Evolutionary conservation across 64 coral and sea anemone species (phyloP), one percentile per base, ranked within the genome.

Genomic region (Orbicella faveolata): DNA sequence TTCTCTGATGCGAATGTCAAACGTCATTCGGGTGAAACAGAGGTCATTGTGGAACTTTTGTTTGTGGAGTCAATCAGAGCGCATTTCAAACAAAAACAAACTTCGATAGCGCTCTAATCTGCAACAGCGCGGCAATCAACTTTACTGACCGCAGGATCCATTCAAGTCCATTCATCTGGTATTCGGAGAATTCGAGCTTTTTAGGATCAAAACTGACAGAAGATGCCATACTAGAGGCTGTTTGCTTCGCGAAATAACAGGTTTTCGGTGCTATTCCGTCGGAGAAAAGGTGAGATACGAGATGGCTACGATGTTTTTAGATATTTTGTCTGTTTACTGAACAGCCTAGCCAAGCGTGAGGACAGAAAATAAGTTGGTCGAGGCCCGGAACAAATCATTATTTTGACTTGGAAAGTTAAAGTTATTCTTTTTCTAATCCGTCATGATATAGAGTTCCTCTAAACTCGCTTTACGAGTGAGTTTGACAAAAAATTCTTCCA

Each of bases 31-130:
- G 73, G 63, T 65, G 82, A 72, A 25, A 52, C 21, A 85, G 63
- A 65, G 82, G 64, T 85, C 82, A 85, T 34, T 64, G 14, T 52
- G 72, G 39, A 23, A 19, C 59, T 20, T 81, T 85, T 39, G 64
- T 84, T 72, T 73, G 64, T 52, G 9, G 23, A 44, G 52, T 65
- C 62, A 85, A 85, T 48, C 65, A 9, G 37, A 52, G 41, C 63
- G 9, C 18, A 26, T 69, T 84, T 84, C 82, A 84, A 84, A 72
- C 64, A 65, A 84, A 84, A 72, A 84, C 82, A 84, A 84, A 69
- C 63, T 20, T 39, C 61, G 21, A 79, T 79, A 61, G 57, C 51
- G 64, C 20, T 72, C 11, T 70, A 65, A 48, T 72, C 64, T n/a
- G 67, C 21, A 70, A 26, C 67, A 21, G 67, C 21, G 67, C 67